A percentile compares a stretch with the other conserved stretches of the same genome.
Evolutionary conservation across 2,888 invertebrate genomes (phyloP).

Genomic region (Cenopis cana): DNA sequence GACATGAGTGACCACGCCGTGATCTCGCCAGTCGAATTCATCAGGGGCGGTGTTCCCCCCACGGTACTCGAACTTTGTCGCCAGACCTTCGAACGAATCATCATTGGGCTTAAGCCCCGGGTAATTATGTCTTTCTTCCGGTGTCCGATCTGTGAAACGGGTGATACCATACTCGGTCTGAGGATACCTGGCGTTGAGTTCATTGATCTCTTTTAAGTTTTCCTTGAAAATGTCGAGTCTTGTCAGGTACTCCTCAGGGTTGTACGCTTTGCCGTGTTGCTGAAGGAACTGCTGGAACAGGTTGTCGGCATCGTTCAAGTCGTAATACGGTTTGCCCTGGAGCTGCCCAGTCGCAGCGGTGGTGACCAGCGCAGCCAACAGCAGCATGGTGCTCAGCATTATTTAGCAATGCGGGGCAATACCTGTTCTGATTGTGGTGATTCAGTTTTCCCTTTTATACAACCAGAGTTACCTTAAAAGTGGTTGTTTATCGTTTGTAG

Average conservation of each 20-base stretch:
- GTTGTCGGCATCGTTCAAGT: neutral
- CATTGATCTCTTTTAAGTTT: conserved; percentile 2
- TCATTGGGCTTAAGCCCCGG: neutral
- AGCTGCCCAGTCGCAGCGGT: neutral
- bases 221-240: conserved; percentile 21
- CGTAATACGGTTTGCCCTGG: conserved; percentile 8
- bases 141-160: conserved; percentile 12
- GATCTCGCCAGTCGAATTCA: conserved; percentile 87
- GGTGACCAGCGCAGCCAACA: neutral
- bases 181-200: neutral
- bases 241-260: neutral
- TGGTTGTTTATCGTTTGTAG: too few species aligned
- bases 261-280: conserved; percentile 8
- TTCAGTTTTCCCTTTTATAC: too few species aligned
- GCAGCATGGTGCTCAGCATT: neutral
- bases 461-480: too few species aligned
- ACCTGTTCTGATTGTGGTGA: too few species aligned
- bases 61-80: neutral
- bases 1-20: conserved; percentile 90
- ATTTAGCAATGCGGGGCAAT: too few species aligned
- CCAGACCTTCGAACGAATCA: neutral
- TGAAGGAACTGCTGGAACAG: conserved; percentile 5
- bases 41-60: conserved; percentile 30
- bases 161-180: neutral
- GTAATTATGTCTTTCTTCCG: neutral